A percentile compares a stretch with the other conserved stretches of the same genome.
phyloP scores from a whole-genome alignment of 2,113 vertebrate genomes.

The Xyrauchen texanus region DNA sequence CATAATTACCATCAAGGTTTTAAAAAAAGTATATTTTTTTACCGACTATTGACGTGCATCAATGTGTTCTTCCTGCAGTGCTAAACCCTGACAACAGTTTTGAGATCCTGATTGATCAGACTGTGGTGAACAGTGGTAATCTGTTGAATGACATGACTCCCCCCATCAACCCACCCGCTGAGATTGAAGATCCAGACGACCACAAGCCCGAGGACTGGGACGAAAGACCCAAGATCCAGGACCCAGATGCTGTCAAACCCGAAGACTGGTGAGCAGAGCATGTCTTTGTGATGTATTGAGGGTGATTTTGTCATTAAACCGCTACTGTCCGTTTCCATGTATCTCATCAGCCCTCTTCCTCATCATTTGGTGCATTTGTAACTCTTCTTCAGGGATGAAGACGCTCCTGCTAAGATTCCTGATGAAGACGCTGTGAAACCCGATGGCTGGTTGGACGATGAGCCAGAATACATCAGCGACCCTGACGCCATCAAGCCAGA shows the following conservation, averaged over 20 bases:
- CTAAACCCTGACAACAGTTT: slow-evolving; percentile 96
- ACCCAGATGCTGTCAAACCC: slow-evolving; percentile 90
- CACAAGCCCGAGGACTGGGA: slow-evolving; percentile 97
- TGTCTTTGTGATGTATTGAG: neutral
- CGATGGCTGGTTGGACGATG: slow-evolving; percentile 95
- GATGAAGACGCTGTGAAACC: slow-evolving; percentile 93
- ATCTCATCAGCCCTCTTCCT: neutral
- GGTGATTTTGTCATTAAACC: too few relatives aligned
- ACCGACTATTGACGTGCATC: neutral
- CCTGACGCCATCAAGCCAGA: slow-evolving; percentile 94
- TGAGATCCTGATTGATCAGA: slow-evolving; percentile 92
- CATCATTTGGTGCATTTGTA: neutral
- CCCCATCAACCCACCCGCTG: slow-evolving; percentile 87
- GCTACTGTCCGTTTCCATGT: neutral
- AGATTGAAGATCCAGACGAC: slow-evolving; percentile 96
- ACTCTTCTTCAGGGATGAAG: slow-evolving; percentile 85
- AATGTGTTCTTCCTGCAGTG: slow-evolving; percentile 71
- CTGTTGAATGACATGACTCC: slow-evolving; percentile 91
- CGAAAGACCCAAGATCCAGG: slow-evolving; percentile 94
- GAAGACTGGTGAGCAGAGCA: slow-evolving; percentile 87
- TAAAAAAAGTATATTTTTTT: too few relatives aligned
- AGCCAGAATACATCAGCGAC: slow-evolving; percentile 90
- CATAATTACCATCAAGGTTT: too few relatives aligned
- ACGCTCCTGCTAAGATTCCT: slow-evolving; percentile 89
- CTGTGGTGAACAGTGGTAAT: slow-evolving; percentile 90